Conservation (phyloP, 2,113 vertebrate species). For the Macrotis lagotis region DNA sequence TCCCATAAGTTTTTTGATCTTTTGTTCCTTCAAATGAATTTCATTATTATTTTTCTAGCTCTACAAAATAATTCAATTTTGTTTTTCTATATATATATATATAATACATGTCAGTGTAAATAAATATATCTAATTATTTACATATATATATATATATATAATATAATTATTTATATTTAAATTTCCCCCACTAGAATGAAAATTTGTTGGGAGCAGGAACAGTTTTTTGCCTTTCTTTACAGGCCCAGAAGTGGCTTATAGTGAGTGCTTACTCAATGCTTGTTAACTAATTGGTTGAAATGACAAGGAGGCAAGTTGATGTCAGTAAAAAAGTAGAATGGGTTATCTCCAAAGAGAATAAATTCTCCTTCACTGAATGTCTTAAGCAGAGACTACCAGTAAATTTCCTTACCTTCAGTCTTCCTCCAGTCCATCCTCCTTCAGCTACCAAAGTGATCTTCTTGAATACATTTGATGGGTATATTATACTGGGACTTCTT, state of each 20-base stretch:
- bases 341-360: neutral
- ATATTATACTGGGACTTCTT: neutral
- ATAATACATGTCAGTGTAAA: no score
- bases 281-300: neutral
- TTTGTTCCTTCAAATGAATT: neutral
- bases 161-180: constrained; percentile 42
- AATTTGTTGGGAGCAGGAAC: neutral
- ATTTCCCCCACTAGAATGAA: neutral
- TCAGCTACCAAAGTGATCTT: neutral
- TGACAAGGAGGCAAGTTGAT: neutral
- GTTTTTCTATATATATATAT: neutral
- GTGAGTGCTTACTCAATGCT: neutral
- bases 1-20: neutral
- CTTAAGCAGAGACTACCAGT: neutral
- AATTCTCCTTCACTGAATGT: neutral
- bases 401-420: neutral
- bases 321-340: neutral
- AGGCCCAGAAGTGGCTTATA: neutral
- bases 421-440: neutral
- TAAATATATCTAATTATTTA: constrained; percentile 58
- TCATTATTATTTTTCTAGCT: constrained; percentile 43
- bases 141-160: neutral
- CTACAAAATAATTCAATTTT: constrained; percentile 14
- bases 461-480: neutral
- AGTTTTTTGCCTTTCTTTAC: neutral